phyloP scores from a whole-genome alignment of 2,888 invertebrate species.

The Napeogenes inachia region DNA sequence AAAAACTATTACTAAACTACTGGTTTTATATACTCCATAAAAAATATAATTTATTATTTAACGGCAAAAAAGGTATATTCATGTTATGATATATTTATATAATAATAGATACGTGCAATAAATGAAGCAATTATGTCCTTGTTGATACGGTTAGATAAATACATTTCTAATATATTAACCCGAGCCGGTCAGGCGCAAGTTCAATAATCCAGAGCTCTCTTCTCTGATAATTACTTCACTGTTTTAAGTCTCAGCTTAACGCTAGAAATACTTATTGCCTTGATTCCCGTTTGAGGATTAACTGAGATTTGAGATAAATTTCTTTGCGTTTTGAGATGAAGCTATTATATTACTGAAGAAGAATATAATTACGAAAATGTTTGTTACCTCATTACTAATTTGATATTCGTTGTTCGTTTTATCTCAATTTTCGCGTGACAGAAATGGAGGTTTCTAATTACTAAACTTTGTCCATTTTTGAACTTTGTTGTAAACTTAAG shows the following conservation, averaged over 20 bases:
- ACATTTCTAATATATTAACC: slow-evolving; percentile 8
- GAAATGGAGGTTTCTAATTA: background rate
- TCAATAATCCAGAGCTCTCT: slow-evolving; percentile 11
- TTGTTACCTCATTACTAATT: background rate
- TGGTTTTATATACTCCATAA: too few species aligned
- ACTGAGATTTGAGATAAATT: background rate
- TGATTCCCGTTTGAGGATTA: slow-evolving; percentile 21
- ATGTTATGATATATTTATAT: too few species aligned
- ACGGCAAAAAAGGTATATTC: too few species aligned
- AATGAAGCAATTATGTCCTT: background rate
- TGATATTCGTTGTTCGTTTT: background rate
- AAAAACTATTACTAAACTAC: too few species aligned
- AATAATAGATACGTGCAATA: too few species aligned
- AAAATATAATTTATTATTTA: too few species aligned
- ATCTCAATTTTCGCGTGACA: background rate
- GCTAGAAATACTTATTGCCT: slow-evolving; percentile 16
- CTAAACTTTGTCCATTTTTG: background rate
- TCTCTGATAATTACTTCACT: slow-evolving; percentile 21
- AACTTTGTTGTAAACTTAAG: background rate
- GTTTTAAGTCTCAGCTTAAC: slow-evolving; percentile 24
- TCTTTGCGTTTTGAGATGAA: background rate
- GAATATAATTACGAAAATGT: too few species aligned
- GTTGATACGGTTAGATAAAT: background rate
- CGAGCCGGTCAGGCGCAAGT: slow-evolving; percentile 12
- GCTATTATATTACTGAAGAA: too few species aligned